phyloP scores from a whole-genome alignment of 2,888 invertebrate genomes.

The Zhuqinia jingwanae region DNA sequence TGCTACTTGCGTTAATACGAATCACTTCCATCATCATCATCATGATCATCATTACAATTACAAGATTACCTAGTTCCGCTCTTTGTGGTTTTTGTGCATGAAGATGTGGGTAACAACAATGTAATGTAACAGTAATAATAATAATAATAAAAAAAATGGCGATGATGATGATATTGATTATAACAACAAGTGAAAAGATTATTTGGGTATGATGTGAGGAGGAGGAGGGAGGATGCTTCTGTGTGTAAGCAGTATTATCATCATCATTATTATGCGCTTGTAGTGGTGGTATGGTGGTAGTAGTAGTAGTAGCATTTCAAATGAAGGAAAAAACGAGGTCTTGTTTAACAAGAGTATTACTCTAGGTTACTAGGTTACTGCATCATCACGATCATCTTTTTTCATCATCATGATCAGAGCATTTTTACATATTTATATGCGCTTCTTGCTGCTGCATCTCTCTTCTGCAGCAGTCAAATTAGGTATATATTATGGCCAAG shows the following conservation, averaged over 20 bases:
- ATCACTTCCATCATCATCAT: no score
- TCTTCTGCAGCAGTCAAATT: no score
- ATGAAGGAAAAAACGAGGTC: constrained; percentile 74
- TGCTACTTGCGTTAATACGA: neutral
- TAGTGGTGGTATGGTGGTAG: constrained; percentile 8
- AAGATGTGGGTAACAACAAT: constrained; percentile 28
- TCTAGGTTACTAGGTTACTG: constrained; percentile 79
- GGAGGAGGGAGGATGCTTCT: constrained; percentile 12
- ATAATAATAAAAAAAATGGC: neutral
- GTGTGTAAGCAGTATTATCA: constrained; percentile 41
- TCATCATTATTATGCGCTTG: constrained; percentile 10
- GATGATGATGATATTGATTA: constrained; percentile 28
- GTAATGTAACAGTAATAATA: constrained; percentile 21
- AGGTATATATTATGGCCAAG: no score
- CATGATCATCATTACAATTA: constrained; percentile 15
- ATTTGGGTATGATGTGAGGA: constrained; percentile 56
- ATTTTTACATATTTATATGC: constrained; percentile 18
- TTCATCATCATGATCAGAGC: constrained; percentile 46
- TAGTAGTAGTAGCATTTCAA: constrained; percentile 16
- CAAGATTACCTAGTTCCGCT: constrained; percentile 58
- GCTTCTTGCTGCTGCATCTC: no score
- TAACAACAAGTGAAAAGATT: constrained; percentile 69
- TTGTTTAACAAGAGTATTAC: constrained; percentile 76
- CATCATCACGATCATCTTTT: constrained; percentile 70
- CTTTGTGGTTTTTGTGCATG: constrained; percentile 43